Percentiles rank a stretch among this genome's conserved stretches.
Conservation (phyloP, 2,888 invertebrate genomes). For the Sericinus montela region DNA sequence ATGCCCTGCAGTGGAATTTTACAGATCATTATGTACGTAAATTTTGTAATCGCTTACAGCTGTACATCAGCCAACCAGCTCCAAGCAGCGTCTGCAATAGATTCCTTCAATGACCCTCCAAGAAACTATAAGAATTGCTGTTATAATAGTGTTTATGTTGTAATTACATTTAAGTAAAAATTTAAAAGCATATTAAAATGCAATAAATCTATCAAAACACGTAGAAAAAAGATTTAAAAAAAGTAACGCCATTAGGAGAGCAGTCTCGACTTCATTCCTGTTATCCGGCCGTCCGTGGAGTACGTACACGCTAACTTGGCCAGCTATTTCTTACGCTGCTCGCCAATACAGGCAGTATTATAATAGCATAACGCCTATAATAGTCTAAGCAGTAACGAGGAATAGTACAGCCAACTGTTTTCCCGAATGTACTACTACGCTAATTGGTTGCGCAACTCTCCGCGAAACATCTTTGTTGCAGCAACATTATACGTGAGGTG, state of each 20-base stretch:
- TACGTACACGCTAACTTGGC: slow-evolving; percentile 28
- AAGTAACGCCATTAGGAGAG: slow-evolving; percentile 37
- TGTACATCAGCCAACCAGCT: too few species aligned
- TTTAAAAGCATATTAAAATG: too few species aligned
- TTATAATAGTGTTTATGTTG: too few species aligned
- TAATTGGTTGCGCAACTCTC: slow-evolving; percentile 63
- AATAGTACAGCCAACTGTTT: slow-evolving; percentile 28
- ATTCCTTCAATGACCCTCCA: too few species aligned
- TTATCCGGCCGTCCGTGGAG: slow-evolving; percentile 53
- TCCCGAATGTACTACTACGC: slow-evolving; percentile 32
- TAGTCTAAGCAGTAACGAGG: slow-evolving; percentile 16
- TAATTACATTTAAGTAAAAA: too few species aligned
- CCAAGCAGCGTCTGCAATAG: too few species aligned
- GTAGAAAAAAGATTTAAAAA: slow-evolving; percentile 33
- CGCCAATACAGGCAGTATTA: slow-evolving; percentile 20
- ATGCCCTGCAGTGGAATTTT: too few species aligned
- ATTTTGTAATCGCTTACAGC: too few species aligned
- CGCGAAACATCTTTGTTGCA: slow-evolving; percentile 42
- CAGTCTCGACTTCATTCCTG: slow-evolving; percentile 54
- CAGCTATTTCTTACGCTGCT: slow-evolving; percentile 15
- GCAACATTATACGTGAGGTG: slow-evolving; percentile 42
- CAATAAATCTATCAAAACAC: not conserved
- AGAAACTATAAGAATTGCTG: too few species aligned
- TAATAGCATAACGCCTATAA: slow-evolving; percentile 20
- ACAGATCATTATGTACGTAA: too few species aligned